Conservation (phyloP, 2,797 vertebrate genomes). For the Rhabdomys pumilio region DNA sequence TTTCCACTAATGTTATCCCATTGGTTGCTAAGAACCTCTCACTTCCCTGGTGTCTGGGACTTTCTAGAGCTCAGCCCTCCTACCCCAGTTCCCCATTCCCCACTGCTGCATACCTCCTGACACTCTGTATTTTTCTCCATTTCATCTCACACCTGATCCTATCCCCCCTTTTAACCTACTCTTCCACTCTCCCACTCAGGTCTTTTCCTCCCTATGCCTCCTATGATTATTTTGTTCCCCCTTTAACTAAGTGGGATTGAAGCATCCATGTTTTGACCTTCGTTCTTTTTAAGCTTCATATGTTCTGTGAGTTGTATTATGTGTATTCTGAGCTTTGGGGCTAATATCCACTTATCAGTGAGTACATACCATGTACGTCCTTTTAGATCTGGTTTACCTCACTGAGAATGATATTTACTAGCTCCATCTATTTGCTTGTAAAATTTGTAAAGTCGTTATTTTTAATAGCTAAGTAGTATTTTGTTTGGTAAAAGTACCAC, state of each 20-base stretch:
- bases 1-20: background rate
- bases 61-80: background rate
- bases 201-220: background rate
- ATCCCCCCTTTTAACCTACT: too few species aligned
- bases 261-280: background rate
- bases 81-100: background rate
- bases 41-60: background rate
- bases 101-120: background rate
- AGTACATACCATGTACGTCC: background rate
- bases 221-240: background rate
- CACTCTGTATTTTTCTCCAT: background rate
- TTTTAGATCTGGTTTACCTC: background rate
- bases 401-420: background rate
- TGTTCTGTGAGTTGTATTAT: background rate
- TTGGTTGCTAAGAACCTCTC: background rate
- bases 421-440: background rate
- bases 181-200: background rate
- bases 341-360: background rate
- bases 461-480: background rate
- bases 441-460: background rate
- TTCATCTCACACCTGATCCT: background rate
- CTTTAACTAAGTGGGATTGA: background rate
- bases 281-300: background rate
- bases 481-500: background rate
- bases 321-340: background rate